Percentiles rank a stretch among this genome's conserved stretches.
These are phyloP conservation scores for Sycobia sp. DNA, from an alignment of 1,140 invertebrate species.

Conservation along the genomic window DNA sequence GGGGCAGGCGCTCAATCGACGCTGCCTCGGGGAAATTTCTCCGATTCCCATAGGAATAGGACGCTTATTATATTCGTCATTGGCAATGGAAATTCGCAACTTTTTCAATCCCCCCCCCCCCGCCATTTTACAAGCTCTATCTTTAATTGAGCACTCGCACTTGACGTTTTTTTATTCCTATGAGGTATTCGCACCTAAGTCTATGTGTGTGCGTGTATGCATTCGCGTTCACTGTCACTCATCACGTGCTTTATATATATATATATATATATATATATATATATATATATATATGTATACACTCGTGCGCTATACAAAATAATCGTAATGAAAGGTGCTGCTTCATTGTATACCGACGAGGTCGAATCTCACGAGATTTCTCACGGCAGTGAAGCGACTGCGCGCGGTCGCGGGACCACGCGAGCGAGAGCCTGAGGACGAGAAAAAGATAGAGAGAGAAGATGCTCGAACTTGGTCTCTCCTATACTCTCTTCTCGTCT, in stretches of 20 bases:
- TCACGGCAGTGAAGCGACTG: slow-evolving; percentile 47
- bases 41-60: too few species aligned
- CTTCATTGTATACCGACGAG: slow-evolving; percentile 49
- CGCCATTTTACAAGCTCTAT: too few species aligned
- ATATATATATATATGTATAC: too few species aligned
- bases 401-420: too few species aligned
- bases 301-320: slow-evolving; percentile 40
- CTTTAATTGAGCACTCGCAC: too few species aligned
- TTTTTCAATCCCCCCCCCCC: slow-evolving; percentile 11
- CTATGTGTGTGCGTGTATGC: neutral
- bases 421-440: too few species aligned
- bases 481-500: neutral
- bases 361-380: slow-evolving; percentile 52
- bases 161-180: too few species aligned
- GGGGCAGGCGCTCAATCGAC: too few species aligned
- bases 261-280: too few species aligned
- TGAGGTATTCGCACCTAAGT: too few species aligned
- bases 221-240: neutral
- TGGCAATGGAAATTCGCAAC: slow-evolving; percentile 6
- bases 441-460: slow-evolving; percentile 38
- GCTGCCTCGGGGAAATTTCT: too few species aligned
- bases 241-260: slow-evolving; percentile 6
- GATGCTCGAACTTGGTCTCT: slow-evolving; percentile 29
- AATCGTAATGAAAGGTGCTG: slow-evolving; percentile 57
- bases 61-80: too few species aligned